Evolutionary conservation across 2,113 vertebrate genomes (phyloP).

Genomic region (Isichthys henryi): DNA sequence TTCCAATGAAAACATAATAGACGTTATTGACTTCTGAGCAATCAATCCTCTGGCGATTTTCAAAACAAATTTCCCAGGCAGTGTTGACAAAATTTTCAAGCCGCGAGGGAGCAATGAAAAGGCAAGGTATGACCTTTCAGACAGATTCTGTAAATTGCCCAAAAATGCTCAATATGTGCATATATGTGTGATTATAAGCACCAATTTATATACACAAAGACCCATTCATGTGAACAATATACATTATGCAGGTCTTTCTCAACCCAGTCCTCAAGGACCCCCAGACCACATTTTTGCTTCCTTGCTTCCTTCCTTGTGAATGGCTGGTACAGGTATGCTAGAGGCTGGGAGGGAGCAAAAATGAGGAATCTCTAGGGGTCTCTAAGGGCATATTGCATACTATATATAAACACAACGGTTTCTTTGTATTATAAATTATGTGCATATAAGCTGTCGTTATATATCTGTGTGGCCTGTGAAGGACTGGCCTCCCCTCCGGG

Average conservation of each 20-base stretch:
- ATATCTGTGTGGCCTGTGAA: background rate
- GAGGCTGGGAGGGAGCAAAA: background rate
- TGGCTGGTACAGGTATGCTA: background rate
- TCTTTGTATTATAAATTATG: background rate
- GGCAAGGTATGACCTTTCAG: background rate
- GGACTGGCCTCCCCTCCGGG: background rate
- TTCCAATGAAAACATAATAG: conserved; percentile 6
- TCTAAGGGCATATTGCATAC: background rate
- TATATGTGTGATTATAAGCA: background rate
- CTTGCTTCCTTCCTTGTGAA: background rate
- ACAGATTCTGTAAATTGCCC: background rate
- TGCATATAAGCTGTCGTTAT: background rate
- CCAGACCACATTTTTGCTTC: background rate
- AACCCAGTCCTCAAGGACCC: background rate
- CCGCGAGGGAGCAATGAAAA: background rate
- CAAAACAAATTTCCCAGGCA: background rate
- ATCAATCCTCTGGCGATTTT: background rate
- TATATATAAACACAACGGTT: background rate
- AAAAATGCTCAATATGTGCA: background rate
- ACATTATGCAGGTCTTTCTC: background rate
- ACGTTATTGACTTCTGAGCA: background rate
- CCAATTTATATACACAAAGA: background rate
- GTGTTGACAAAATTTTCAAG: conserved; percentile 1
- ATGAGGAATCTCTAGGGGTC: background rate
- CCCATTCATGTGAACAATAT: background rate